Evolutionary conservation across 2,113 vertebrate genomes (phyloP), one percentile per base, ranked within the genome.

Genomic region (Caretta caretta): DNA sequence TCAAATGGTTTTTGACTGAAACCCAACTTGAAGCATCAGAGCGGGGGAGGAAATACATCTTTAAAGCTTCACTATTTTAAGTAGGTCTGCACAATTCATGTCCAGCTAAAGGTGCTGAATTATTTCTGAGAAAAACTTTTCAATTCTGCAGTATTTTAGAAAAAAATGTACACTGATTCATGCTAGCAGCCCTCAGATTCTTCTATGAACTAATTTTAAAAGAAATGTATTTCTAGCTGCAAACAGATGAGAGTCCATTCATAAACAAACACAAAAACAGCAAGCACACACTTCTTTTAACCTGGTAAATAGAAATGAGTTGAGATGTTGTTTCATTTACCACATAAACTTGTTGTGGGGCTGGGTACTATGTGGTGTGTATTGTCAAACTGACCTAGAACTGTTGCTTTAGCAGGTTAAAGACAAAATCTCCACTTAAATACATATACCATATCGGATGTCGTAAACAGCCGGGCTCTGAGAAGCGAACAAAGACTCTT

Each of bases 261-360:
- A 72, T 38, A 72, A 72, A 38, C n/a, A 72, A 38, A 72, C 17
- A 72, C 17, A 22, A 38, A 72, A 20, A 38, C 57, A 59, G 17
- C 2, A 1, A n/a, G 91, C 6, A 86, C 76, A 91, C 92, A 93
- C 56, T 88, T 96, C 83, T 53, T 94, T 93, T 95, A 96, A 91
- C 76, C 76, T 89, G 31, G 69, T 92, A 92, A 93, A 94, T 81
- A 91, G 83, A 96, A 95, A 89, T 89, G 35, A 87, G 80, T 90
- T 91, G 82, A 95, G 49, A 89, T 93, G 96, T 85, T 94, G 94
- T 95, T 97, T 94, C 97, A 97, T 42, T 96, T 79, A 94, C 53
- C 56, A n/a, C 85, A 94, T 95, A 89, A 94, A 93, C 8, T 91
- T 2, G 0, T 90, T 90, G 85, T 76, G 84, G 69, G 35, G 82